Percentiles rank a stretch among this genome's conserved stretches.
These are phyloP conservation scores for Elanoides forficatus DNA, from an alignment of 2,113 vertebrate genomes.

Conservation along the genomic window DNA sequence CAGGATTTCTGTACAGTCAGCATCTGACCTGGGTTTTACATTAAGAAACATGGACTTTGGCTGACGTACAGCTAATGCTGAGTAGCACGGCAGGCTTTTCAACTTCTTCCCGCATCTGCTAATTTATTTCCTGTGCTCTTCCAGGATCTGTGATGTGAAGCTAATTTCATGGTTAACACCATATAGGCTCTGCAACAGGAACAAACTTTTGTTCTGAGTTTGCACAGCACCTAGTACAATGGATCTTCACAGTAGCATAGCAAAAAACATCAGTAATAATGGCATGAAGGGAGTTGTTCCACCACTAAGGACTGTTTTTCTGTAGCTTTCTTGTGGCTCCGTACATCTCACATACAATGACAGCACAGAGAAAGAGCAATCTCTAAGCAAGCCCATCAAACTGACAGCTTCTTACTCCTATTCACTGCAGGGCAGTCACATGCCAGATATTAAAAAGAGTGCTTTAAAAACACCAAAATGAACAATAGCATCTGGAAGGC, in stretches of 20 bases:
- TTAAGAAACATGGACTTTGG: neutral
- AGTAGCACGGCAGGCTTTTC: neutral
- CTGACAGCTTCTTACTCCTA: slow-evolving; percentile 17
- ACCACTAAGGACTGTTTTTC: neutral
- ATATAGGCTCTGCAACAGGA: neutral
- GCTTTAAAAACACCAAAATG: slow-evolving; percentile 30
- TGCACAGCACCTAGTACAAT: neutral
- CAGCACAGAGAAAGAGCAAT: slow-evolving; percentile 43
- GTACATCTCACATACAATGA: neutral
- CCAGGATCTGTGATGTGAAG: neutral
- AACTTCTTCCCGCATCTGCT: neutral
- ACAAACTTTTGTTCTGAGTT: neutral
- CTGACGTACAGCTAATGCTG: neutral
- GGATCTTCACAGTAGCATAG: neutral
- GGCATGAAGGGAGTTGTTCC: neutral
- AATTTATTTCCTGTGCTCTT: neutral
- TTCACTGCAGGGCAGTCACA: slow-evolving; percentile 35
- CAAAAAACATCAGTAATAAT: neutral
- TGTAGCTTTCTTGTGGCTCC: neutral
- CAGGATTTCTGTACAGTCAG: neutral
- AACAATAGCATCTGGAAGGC: slow-evolving; percentile 33
- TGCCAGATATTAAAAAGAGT: slow-evolving; percentile 9
- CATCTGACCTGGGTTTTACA: neutral
- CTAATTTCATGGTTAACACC: neutral
- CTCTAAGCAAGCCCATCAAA: neutral